phyloP scores from a whole-genome alignment of 92 coral and sea anemone genomes.

The Phenganax marumi region DNA sequence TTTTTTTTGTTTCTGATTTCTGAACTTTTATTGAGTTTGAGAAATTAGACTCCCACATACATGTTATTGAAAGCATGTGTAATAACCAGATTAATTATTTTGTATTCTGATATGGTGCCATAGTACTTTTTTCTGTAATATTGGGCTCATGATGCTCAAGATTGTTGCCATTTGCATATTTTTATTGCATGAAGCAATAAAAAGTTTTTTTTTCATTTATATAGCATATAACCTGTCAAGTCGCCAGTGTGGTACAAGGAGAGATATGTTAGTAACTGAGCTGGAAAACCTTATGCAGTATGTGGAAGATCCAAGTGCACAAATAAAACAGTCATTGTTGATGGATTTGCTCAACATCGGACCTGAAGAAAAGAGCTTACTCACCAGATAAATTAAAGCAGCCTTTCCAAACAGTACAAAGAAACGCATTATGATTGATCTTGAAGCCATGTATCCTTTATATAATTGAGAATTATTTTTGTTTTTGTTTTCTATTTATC shows the following conservation, averaged over 20 bases:
- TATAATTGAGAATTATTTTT: neutral
- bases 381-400: neutral
- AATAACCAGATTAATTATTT: too few species aligned
- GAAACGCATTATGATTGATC: neutral
- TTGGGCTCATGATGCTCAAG: neutral
- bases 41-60: too few species aligned
- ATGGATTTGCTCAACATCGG: neutral
- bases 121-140: too few species aligned
- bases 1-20: too few species aligned
- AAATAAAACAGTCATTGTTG: constrained; percentile 1
- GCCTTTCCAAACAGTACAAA: neutral
- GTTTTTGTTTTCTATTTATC: neutral
- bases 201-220: neutral
- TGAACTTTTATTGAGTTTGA: too few species aligned
- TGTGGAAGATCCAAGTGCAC: constrained; percentile 8
- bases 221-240: constrained; percentile 1
- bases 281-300: constrained; percentile 3
- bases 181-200: neutral
- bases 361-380: constrained; percentile 3
- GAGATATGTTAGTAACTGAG: neutral
- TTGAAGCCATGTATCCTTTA: neutral
- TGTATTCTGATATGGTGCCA: too few species aligned
- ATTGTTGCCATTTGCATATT: neutral
- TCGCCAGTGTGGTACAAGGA: constrained; percentile 3
- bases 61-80: too few species aligned